Base-by-base conservation (phyloP, 2,888 invertebrate species). In the Gonocerus acuteangulatus region DNA sequence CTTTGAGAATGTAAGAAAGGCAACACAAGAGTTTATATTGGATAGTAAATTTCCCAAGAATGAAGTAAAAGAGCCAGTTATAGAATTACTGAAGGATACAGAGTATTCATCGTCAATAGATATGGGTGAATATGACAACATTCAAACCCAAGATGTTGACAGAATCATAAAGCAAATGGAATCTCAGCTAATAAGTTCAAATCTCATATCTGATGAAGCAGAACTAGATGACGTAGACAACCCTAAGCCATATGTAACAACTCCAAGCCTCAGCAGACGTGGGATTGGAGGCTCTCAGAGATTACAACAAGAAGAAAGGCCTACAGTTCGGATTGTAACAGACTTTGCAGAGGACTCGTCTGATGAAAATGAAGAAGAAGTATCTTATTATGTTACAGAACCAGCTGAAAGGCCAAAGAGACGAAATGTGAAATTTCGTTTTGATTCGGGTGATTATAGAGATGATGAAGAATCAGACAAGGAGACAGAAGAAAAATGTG, bases 351-450 rank as follows among this genome's bases (percentile, higher is more conserved):
- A 68, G 39, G 71, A 73, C 39, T 70, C 69, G 36, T 70, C 70
- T 32, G 68, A 67, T 16, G 72, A 73, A 27, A 71, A 71, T 36
- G 59, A 60, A 49, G 68, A 67, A 48, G 65, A 68, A 49, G 60
- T 48, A 9, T 54, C 63, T 9, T 69, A 70, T 42, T 67, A 70
- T 56, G 67, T 69, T 9, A 67, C 68, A 19, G 70, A 70, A 19
- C 67, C 69, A n/a, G 49, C 48, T 7, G 70, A 69, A 23, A 49
- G 42, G 6, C 60, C 60, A 27, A 62, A 59, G 61, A 44, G 45
- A n/a, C 71, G 73, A 61, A 75, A 74, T 68, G 74, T 77, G 9
- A 68, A 77, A 60, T 78, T 78, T 66, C 73, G 73, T 62, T 71
- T 78, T 65, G 76, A 76, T 68, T 77, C 77, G 11, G 76, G 75